A percentile compares a stretch with the other conserved stretches of the same genome.
phyloP scores from a whole-genome alignment of 2,888 invertebrate genomes.

The Sarcophaga carnaria region DNA sequence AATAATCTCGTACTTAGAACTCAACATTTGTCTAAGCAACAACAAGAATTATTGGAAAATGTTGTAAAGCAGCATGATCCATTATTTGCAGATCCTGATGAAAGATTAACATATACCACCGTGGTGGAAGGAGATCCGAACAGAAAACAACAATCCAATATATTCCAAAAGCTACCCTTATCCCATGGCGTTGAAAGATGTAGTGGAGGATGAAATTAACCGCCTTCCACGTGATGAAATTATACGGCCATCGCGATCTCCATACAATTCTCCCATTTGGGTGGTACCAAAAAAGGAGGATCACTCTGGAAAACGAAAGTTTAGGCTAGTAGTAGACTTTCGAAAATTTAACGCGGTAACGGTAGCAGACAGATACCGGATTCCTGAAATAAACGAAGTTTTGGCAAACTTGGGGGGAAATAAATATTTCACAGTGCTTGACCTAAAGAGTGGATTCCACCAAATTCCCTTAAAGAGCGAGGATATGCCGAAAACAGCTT shows the following conservation, averaged over 20 bases:
- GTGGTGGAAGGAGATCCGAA: too few species aligned
- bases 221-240: background rate
- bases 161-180: background rate
- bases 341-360: background rate
- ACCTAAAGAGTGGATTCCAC: background rate
- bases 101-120: background rate
- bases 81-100: background rate
- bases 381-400: background rate
- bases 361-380: background rate
- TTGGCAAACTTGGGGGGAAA: background rate
- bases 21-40: background rate
- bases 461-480: too few species aligned
- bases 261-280: too few species aligned
- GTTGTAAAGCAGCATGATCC: background rate
- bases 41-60: background rate
- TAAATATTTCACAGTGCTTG: background rate
- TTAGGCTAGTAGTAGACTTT: background rate
- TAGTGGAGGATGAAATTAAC: too few species aligned
- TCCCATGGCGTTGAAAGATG: background rate
- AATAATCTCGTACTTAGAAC: background rate
- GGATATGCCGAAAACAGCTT: too few species aligned
- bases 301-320: background rate
- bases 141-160: background rate
- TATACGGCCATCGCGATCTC: background rate
- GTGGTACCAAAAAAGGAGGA: background rate